phyloP scores from a whole-genome alignment of 1,140 invertebrate genomes.

The Lordiphosa stackelbergi region DNA sequence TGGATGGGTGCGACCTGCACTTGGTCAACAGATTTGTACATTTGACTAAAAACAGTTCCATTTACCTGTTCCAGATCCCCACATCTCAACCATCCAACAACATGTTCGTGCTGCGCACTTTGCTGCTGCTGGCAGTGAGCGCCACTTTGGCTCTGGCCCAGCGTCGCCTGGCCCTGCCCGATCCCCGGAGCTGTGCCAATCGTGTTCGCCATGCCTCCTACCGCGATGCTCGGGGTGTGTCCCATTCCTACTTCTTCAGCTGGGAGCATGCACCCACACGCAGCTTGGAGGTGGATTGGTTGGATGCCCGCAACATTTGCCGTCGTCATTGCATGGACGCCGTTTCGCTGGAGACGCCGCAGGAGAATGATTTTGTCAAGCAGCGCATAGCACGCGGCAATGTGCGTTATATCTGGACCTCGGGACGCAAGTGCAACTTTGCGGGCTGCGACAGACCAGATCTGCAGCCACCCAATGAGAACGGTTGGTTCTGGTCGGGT shows the following conservation, averaged over 20 bases:
- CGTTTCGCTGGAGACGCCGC: conserved; percentile 91
- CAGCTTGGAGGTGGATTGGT: conserved; percentile 92
- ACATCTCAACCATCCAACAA: conserved; percentile 8
- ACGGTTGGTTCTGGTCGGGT: conserved; percentile 96
- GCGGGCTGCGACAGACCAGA: conserved; percentile 92
- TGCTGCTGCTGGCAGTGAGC: conserved; percentile 82
- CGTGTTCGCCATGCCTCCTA: conserved; percentile 91
- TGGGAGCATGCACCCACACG: conserved; percentile 93
- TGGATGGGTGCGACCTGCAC: conserved; percentile 32
- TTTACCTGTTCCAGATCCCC: conserved; percentile 6
- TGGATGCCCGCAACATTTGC: conserved; percentile 93
- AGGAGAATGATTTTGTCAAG: conserved; percentile 93
- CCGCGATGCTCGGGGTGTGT: conserved; percentile 89
- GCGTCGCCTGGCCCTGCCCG: conserved; percentile 89
- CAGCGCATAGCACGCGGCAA: conserved; percentile 87
- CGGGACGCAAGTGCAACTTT: conserved; percentile 94
- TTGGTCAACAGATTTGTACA: conserved; percentile 12
- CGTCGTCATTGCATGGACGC: conserved; percentile 95
- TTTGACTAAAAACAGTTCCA: conserved; percentile 38
- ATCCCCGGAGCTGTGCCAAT: conserved; percentile 91
- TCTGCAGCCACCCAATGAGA: conserved; percentile 90
- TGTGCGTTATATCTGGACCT: conserved; percentile 91
- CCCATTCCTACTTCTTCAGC: conserved; percentile 95
- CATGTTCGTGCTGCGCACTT: conserved; percentile 69
- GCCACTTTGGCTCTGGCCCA: conserved; percentile 85